Percentiles rank a stretch among this genome's conserved stretches.
Evolutionary conservation across 2,888 invertebrate species (phyloP).

Genomic region (Drosophila anceps): DNA sequence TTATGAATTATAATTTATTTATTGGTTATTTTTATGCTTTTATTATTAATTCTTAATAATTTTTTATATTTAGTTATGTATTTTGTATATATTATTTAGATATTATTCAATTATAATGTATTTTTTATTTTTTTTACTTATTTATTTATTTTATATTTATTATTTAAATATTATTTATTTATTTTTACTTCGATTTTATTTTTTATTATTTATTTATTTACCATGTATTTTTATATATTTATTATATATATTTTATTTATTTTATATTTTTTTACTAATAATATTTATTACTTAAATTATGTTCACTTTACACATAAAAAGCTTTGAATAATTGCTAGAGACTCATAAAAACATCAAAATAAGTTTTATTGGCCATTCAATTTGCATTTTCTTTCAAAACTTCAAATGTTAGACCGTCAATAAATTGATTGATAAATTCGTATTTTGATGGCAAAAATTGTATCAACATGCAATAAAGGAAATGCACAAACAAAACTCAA

Average conservation of each 20-base stretch:
- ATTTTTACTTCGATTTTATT: neutral
- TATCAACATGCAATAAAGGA: conserved; percentile 13
- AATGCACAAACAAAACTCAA: conserved; percentile 8
- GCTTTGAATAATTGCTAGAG: neutral
- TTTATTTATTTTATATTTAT: neutral
- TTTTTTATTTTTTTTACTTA: neutral
- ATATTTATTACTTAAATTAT: neutral
- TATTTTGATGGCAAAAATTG: neutral
- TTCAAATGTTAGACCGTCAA: neutral
- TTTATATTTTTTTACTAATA: no score
- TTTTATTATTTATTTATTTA: neutral
- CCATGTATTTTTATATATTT: no score
- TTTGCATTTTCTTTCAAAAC: neutral
- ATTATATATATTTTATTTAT: no score
- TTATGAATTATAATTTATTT: no score
- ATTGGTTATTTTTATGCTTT: no score
- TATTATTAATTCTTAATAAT: neutral
- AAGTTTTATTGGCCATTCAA: neutral
- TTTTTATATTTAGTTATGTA: neutral
- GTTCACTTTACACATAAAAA: neutral
- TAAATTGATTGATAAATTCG: neutral
- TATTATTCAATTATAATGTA: neutral
- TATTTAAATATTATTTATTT: neutral
- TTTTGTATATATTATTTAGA: neutral
- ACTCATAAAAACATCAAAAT: neutral